A percentile compares a stretch with the other conserved stretches of the same genome.
Conservation (phyloP, 2,888 invertebrate species). For the Cephus pygmeus region DNA sequence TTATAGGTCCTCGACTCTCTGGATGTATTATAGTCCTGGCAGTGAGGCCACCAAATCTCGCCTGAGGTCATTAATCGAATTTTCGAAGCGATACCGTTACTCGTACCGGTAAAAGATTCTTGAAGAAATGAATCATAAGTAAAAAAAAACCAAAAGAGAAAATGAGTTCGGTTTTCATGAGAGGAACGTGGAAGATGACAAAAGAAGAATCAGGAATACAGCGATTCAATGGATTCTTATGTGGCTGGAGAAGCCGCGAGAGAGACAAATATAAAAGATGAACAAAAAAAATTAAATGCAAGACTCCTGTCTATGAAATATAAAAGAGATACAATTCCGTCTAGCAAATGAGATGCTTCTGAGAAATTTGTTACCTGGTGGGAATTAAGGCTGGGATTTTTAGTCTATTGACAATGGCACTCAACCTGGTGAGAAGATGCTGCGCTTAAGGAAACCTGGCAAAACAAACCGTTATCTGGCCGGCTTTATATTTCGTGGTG, state of each 20-base stretch:
- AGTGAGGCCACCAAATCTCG: background rate
- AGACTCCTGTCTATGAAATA: no score
- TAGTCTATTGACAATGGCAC: background rate
- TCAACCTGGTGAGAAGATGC: background rate
- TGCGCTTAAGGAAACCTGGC: background rate
- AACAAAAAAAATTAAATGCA: background rate
- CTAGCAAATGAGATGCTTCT: background rate
- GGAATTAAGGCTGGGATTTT: background rate
- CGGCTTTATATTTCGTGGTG: slow-evolving; percentile 49
- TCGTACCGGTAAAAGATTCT: background rate
- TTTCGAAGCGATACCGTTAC: background rate
- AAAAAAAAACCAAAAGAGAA: background rate
- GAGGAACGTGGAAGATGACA: background rate
- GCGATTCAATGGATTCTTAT: no score
- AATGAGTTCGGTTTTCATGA: background rate
- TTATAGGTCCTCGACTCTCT: background rate
- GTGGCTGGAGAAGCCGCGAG: background rate
- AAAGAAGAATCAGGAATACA: background rate
- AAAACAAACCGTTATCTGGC: slow-evolving; percentile 57
- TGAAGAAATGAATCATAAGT: background rate
- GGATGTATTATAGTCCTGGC: background rate
- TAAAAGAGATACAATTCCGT: no score
- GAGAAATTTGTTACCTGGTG: background rate
- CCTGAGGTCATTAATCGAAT: background rate
- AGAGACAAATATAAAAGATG: background rate